phyloP scores from a whole-genome alignment of 2,888 invertebrate genomes.

The Limnephilus auricula region DNA sequence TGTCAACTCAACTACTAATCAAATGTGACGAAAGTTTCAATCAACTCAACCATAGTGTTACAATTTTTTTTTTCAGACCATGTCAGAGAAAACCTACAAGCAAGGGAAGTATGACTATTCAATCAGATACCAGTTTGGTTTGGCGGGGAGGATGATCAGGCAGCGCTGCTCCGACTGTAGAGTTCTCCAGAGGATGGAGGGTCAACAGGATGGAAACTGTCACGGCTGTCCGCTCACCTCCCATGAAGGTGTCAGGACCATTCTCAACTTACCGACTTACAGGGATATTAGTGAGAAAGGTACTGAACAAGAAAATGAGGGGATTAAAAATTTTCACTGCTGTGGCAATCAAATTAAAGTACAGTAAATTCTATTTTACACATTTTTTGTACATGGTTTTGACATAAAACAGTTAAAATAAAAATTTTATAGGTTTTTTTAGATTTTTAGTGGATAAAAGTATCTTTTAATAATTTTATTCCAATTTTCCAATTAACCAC shows the following conservation, averaged over 20 bases:
- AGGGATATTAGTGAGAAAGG: background rate
- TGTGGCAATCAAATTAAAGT: too few relatives aligned
- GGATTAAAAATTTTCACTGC: background rate
- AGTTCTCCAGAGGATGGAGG: constrained; percentile 17
- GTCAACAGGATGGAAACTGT: constrained; percentile 22
- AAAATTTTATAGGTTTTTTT: too few relatives aligned
- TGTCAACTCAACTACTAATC: too few relatives aligned
- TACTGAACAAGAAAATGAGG: background rate
- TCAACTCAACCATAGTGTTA: too few relatives aligned
- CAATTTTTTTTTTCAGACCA: background rate
- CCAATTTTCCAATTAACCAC: too few relatives aligned
- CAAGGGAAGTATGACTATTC: constrained; percentile 54
- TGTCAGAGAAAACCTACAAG: constrained; percentile 27
- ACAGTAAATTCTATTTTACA: too few relatives aligned
- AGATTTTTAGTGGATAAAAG: too few relatives aligned
- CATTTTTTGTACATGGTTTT: too few relatives aligned
- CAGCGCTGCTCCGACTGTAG: constrained; percentile 39
- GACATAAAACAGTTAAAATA: too few relatives aligned
- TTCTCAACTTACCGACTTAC: background rate
- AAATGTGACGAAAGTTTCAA: too few relatives aligned
- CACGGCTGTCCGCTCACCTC: constrained; percentile 55
- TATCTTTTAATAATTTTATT: too few relatives aligned
- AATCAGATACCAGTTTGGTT: constrained; percentile 58
- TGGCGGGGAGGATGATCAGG: constrained; percentile 31
- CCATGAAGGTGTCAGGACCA: background rate